Base-by-base conservation (phyloP, 2,797 vertebrate species). In the Gymnoscopelus microlampas region DNA sequence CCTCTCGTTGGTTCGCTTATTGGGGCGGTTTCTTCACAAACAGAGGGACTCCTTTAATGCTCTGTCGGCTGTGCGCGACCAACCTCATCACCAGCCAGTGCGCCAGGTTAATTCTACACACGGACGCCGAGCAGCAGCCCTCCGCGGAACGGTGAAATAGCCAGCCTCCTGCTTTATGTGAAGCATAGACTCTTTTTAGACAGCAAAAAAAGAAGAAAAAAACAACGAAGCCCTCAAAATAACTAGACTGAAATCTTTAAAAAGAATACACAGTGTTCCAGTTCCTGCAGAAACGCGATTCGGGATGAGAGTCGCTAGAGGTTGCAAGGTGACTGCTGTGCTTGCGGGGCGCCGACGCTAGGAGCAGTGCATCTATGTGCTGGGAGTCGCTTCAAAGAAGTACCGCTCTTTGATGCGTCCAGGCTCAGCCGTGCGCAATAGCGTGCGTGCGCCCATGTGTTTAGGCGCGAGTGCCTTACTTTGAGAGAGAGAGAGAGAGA, bases 281-380 rank as follows among this genome's bases (percentile, higher is more conserved):
- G 77, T 79, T 19, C 81, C 79, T 62, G 75, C 76, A 48, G 53
- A 73, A 77, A 23, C 85, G 76, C 84, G 80, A 80, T 81, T 73
- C 80, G 76, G 84, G 53, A 51, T 62, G 78, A 81, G 83, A 90
- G 86, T 73, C 76, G 88, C 87, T 19, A 89, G 91, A 91, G 92
- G 92, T 92, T 93, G 92, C 87, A 92, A 91, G 92, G 93, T 94
- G 92, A 93, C 84, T 86, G 86, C 74, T 92, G 92, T 76, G 89
- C 75, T 93, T 90, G 80, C 91, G 63, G 84, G 76, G 79, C 81
- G 83, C 77, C 57, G 80, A 87, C 93, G 90, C 91, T 93, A 88
- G 94, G 92, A 92, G 93, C 91, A 91, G 91, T 90, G 92, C 70
- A 50, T 72, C 80, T 74, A 56, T 80, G 80, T 73, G 75, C 69